Percentiles rank a stretch among this genome's conserved stretches.
These are phyloP conservation scores for Mycetomoellerius zeteki DNA, from an alignment of 1,140 invertebrate genomes.

Conservation along the genomic window DNA sequence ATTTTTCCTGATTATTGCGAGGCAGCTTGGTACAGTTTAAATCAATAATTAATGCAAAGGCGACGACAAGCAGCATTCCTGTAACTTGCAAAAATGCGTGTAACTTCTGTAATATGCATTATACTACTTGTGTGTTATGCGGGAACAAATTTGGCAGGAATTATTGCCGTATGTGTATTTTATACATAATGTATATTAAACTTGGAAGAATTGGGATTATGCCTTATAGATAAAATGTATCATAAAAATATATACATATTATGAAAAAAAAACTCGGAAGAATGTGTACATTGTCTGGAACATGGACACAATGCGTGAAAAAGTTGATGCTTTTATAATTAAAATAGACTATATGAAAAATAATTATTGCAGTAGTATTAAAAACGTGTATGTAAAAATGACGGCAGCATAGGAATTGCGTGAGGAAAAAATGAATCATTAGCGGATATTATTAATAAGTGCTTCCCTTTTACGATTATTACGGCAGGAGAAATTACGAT, in stretches of 20 bases:
- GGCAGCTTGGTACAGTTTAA: constrained; percentile 32
- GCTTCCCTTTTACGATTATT: constrained; percentile 84
- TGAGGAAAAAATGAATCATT: constrained; percentile 51
- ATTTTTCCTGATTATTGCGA: constrained; percentile 41
- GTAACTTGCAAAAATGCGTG: constrained; percentile 19
- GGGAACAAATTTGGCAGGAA: constrained; percentile 70
- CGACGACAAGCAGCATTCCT: constrained; percentile 48
- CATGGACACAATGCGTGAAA: background rate
- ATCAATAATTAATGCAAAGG: background rate
- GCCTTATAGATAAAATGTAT: constrained; percentile 72
- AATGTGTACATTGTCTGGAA: constrained; percentile 41
- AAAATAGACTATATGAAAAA: background rate
- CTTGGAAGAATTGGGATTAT: constrained; percentile 69
- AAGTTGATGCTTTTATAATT: constrained; percentile 47
- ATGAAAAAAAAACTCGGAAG: constrained; percentile 33
- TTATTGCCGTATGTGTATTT: constrained; percentile 65
- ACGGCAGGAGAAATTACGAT: constrained; percentile 75
- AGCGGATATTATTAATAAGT: constrained; percentile 78
- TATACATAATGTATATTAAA: constrained; percentile 74
- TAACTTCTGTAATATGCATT: constrained; percentile 39
- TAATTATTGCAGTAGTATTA: background rate
- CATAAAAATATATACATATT: constrained; percentile 61
- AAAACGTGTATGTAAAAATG: constrained; percentile 26
- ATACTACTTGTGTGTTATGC: constrained; percentile 60
- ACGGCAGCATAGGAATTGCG: constrained; percentile 12